Evolutionary conservation across 2,797 vertebrate species (phyloP).

Genomic region (Limosa lapponica): DNA sequence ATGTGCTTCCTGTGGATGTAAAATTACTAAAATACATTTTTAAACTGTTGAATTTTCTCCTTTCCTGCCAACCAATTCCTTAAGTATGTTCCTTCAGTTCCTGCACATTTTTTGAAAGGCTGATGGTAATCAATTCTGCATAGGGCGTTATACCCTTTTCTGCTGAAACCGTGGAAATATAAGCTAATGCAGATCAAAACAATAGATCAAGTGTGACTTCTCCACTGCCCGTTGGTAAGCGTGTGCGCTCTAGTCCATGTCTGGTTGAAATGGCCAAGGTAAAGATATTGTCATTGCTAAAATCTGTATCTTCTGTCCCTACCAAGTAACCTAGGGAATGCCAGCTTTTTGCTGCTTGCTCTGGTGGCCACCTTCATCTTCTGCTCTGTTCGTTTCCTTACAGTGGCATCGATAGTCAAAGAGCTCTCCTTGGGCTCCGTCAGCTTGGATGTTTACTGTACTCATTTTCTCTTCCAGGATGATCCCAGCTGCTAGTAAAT

Average conservation of each 20-base stretch:
- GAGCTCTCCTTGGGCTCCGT: background rate
- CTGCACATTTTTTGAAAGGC: background rate
- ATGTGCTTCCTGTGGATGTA: background rate
- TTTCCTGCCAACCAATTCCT: background rate
- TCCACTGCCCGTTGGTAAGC: background rate
- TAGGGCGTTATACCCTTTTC: background rate
- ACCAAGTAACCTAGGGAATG: background rate
- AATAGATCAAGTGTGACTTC: rapidly evolving
- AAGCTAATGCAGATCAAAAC: background rate
- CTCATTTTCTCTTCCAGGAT: slow-evolving; percentile 78
- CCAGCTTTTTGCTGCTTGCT: background rate
- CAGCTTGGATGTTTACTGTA: background rate
- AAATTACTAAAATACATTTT: background rate
- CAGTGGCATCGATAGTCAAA: rapidly evolving
- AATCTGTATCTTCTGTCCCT: background rate
- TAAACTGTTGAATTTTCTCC: background rate
- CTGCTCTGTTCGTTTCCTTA: background rate
- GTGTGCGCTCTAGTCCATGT: rapidly evolving
- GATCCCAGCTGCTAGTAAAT: slow-evolving; percentile 87
- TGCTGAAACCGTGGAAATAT: background rate
- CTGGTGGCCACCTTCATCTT: rapidly evolving
- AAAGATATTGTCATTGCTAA: background rate
- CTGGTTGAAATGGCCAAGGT: background rate
- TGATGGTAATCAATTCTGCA: background rate
- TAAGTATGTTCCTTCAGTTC: background rate